These are phyloP conservation scores for Mystacides longicornis DNA, from an alignment of 2,888 invertebrate species.

Conservation along the genomic window DNA sequence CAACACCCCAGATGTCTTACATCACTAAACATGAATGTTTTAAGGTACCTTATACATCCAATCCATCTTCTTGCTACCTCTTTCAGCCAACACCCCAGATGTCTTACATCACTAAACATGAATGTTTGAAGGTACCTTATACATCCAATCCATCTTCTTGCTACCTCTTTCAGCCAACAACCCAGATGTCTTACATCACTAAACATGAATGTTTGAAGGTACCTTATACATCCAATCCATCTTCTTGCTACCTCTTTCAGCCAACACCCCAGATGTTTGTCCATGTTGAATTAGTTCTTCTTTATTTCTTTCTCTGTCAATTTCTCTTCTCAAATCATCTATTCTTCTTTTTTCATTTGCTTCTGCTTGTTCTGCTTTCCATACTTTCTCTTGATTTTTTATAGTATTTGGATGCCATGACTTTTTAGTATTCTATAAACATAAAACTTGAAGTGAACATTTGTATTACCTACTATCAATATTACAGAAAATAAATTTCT, in stretches of 20 bases:
- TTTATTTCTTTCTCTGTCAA: conserved; percentile 57
- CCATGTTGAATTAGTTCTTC: conserved; percentile 59
- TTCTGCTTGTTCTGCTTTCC: conserved; percentile 70
- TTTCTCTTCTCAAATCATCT: conserved; percentile 59
- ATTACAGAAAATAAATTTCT: neutral
- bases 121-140: no score
- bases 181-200: conserved; percentile 48
- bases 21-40: no score
- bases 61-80: no score
- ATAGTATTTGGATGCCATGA: conserved; percentile 75
- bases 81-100: no score
- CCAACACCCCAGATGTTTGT: conserved; percentile 45
- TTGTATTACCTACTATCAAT: no score
- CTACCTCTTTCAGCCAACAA: conserved; percentile 43
- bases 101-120: no score
- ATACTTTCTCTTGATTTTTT: conserved; percentile 70
- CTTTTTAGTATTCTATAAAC: conserved; percentile 61
- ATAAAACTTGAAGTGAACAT: neutral
- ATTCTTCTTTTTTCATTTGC: conserved; percentile 62
- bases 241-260: conserved; percentile 49
- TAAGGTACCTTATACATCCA: no score
- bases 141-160: conserved; percentile 81
- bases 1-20: no score
- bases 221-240: conserved; percentile 88
- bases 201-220: no score